Evolutionary conservation across 2,113 vertebrate genomes (phyloP).

Genomic region (Psophia crepitans): DNA sequence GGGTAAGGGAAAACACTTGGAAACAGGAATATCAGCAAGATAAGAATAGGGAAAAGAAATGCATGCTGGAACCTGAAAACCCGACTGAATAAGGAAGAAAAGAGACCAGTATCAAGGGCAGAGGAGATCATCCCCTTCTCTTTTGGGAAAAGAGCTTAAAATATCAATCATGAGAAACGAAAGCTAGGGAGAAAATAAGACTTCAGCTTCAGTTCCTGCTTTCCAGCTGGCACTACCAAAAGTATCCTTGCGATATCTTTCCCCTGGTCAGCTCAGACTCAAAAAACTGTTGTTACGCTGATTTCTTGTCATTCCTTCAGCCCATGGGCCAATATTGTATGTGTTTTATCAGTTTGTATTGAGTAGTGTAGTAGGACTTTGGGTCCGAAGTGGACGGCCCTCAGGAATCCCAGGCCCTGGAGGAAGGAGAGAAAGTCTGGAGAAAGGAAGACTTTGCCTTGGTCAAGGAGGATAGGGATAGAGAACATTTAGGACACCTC

Average conservation of each 20-base stretch:
- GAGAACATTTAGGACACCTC: no score
- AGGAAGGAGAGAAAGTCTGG: no score
- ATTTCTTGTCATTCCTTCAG: not conserved
- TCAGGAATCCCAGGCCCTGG: no score
- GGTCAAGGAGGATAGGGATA: no score
- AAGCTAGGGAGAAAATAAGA: not conserved
- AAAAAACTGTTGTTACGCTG: not conserved
- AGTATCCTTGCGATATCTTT: not conserved
- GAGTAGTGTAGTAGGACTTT: fast-evolving
- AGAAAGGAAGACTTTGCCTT: no score
- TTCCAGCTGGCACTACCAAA: not conserved
- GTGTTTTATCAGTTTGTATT: not conserved
- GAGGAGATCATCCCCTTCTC: not conserved
- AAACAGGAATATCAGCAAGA: not conserved
- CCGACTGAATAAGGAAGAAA: not conserved
- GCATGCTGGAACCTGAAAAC: not conserved
- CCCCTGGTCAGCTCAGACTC: not conserved
- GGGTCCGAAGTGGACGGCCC: no score
- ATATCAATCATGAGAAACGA: not conserved
- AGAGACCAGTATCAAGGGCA: not conserved
- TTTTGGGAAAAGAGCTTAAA: not conserved
- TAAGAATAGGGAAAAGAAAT: not conserved
- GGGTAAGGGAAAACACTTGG: not conserved
- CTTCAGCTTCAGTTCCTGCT: not conserved
- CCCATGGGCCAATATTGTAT: fast-evolving